Base-by-base conservation (phyloP, 2,113 vertebrate species). In the Pantherophis guttatus region DNA sequence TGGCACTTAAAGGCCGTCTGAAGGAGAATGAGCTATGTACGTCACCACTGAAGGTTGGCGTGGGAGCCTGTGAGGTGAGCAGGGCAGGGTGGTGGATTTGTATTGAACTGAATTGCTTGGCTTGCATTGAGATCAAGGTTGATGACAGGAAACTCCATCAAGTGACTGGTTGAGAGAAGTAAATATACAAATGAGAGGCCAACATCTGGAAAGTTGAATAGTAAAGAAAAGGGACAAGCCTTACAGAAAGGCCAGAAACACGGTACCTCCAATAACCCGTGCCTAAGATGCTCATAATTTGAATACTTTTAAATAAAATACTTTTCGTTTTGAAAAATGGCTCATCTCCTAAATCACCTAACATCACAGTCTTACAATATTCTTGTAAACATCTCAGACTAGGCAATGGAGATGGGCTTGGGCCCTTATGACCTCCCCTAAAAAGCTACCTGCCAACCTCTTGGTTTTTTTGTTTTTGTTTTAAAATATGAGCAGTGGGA, bases 1-100 rank as follows among this genome's bases (percentile, higher is more conserved):
- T 89, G 5, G 98, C 97, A 1, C 98, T 98, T 96, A 97, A 98
- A 3, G 98, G 98, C 62, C 98, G 97, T 0, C 96, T 99, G 26
- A 98, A 97, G 8, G 98, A 99, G 94, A 98, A 96, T 0, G 99
- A 99, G 97, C 98, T 99, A 97, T 99, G 99, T 96, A 99, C 99
- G 0, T 95, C 93, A n/a, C 97, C 98, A 0, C 97, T 99, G 95
- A 93, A 95, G 0, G 97, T 96, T 0, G 98, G 98, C 0, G 98
- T 98, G 0, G 99, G 99, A 0, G 99, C 99, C 87, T 99, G 99
- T 5, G 99, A 99, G 98, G 99, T 99, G 95, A 95, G 96, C 91
- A 1, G 44, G 39, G 48, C 39, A 23, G 58, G 55, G 57, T 13
- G 19, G 89, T 19, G 33, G 53, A 21, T 12, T 19, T 57, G 15